These are phyloP conservation scores for Platanista minor DNA, from an alignment of 2,113 vertebrate genomes.

Conservation along the genomic window DNA sequence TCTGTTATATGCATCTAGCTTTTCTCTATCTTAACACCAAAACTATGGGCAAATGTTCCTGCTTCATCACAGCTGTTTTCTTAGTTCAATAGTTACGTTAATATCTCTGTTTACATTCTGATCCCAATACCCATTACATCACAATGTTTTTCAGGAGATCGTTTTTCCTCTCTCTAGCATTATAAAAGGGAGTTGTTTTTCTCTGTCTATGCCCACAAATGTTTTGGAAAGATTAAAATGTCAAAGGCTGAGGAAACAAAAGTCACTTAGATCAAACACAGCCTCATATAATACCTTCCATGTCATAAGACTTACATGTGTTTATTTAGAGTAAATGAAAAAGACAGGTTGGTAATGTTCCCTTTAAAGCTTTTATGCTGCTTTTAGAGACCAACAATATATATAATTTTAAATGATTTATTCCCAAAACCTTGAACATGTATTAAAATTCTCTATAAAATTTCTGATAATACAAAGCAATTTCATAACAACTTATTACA, in stretches of 20 bases:
- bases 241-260: neutral
- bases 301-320: neutral
- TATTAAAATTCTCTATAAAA: neutral
- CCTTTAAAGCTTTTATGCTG: neutral
- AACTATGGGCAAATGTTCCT: neutral
- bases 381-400: neutral
- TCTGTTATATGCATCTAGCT: neutral
- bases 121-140: neutral
- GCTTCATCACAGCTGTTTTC: neutral
- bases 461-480: neutral
- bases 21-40: neutral
- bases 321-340: neutral
- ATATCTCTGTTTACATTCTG: neutral
- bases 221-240: conserved; percentile 50
- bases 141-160: neutral
- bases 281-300: neutral
- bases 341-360: neutral
- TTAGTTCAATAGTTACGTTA: neutral
- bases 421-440: neutral
- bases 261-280: neutral
- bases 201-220: neutral
- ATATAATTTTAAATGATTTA: neutral
- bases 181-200: neutral
- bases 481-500: neutral
- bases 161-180: neutral